These are phyloP conservation scores for Lonchura striata DNA, from an alignment of 2,113 vertebrate species.

Conservation along the genomic window DNA sequence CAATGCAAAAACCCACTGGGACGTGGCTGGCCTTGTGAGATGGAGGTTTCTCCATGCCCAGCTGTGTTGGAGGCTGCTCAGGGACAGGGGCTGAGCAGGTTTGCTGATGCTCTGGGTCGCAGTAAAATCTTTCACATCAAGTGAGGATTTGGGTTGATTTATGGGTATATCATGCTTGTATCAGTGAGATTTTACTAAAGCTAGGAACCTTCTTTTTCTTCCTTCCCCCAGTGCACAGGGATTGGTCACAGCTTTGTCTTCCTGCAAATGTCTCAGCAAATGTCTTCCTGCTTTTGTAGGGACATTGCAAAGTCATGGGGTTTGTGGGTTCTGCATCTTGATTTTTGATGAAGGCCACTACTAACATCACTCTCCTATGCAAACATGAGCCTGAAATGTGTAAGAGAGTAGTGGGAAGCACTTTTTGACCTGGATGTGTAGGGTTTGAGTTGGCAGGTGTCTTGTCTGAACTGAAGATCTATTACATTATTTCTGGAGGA, in stretches of 20 bases:
- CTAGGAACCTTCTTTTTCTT: background rate
- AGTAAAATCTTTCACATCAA: background rate
- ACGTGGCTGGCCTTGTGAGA: fast-evolving
- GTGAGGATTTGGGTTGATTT: background rate
- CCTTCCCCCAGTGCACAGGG: background rate
- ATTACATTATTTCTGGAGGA: background rate
- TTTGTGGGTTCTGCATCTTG: background rate
- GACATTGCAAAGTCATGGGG: fast-evolving
- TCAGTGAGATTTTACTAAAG: background rate
- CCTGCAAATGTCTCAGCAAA: background rate
- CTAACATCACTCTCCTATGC: background rate
- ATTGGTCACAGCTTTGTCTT: background rate
- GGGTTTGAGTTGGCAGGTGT: background rate
- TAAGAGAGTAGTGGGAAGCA: background rate
- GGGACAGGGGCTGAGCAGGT: background rate
- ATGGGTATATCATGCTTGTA: background rate
- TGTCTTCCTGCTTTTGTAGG: background rate
- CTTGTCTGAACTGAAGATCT: background rate
- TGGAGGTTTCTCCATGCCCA: fast-evolving
- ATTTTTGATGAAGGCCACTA: background rate
- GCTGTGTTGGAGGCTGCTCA: fast-evolving
- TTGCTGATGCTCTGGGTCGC: fast-evolving
- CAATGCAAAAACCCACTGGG: background rate
- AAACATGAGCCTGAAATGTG: background rate
- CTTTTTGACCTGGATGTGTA: background rate